A percentile compares a stretch with the other conserved stretches of the same genome.
These are phyloP conservation scores for Drosophila mimetica DNA, from an alignment of 2,888 invertebrate genomes.

Conservation along the genomic window DNA sequence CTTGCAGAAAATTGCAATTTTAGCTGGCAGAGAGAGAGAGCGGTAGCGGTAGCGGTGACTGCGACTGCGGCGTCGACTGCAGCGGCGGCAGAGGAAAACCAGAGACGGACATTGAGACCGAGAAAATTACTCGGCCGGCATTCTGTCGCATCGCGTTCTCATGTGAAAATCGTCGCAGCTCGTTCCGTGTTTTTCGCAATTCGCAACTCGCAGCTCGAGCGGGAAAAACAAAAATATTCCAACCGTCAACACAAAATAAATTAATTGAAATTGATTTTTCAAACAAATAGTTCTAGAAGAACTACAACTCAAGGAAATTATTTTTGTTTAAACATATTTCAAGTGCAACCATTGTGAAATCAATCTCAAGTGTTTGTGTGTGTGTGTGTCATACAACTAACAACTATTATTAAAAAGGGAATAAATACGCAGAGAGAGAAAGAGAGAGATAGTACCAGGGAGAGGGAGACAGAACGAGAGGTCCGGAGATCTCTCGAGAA, in stretches of 20 bases:
- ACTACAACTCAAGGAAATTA: slow-evolving; percentile 5
- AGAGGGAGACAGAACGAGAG: slow-evolving; percentile 2
- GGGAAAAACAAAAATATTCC: slow-evolving; percentile 31
- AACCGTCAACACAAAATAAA: slow-evolving; percentile 22
- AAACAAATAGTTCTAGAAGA: slow-evolving; percentile 29
- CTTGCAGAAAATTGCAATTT: slow-evolving; percentile 66
- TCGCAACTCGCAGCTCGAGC: slow-evolving; percentile 35
- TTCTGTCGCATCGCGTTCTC: slow-evolving; percentile 81
- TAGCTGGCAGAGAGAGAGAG: slow-evolving; percentile 22
- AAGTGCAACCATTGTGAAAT: slow-evolving; percentile 42
- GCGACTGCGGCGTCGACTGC: slow-evolving; percentile 22
- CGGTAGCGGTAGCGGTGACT: slow-evolving; percentile 16
- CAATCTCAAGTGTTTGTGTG: slow-evolving; percentile 25
- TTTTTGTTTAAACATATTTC: slow-evolving; percentile 15
- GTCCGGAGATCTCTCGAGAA: slow-evolving; percentile 17
- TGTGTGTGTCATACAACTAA: slow-evolving; percentile 12
- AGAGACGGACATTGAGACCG: slow-evolving; percentile 50
- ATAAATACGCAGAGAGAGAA: slow-evolving; percentile 3
- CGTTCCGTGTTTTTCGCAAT: slow-evolving; percentile 24
- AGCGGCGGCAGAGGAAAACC: slow-evolving; percentile 23
- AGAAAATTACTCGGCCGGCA: slow-evolving; percentile 69
- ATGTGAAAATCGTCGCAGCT: slow-evolving; percentile 68
- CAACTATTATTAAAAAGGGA: slow-evolving; percentile 5
- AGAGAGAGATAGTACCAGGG: slow-evolving; percentile 6
- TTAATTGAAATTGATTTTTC: slow-evolving; percentile 20